Base-by-base conservation (phyloP, 1,140 invertebrate genomes). In the Hypothenemus hampei region DNA sequence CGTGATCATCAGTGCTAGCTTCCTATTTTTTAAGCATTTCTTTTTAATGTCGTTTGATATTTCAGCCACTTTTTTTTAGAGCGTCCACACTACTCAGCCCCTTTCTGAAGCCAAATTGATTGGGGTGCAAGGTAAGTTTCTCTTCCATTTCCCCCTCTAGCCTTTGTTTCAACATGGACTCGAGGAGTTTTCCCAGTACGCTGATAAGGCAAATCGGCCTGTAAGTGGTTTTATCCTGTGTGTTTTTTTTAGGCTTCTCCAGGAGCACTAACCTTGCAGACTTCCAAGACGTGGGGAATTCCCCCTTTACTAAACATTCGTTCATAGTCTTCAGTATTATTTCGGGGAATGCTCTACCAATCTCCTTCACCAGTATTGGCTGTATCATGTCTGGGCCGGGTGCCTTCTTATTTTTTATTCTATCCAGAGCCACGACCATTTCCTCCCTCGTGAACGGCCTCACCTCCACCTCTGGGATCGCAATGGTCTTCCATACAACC, bases 201-300 rank as follows among this genome's bases (percentile, higher is more conserved):
- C 51, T 43, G 16, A 51, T 45, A 4, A 58, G 47, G 18, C 55
- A 58, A 0, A 58, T 58, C 3, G 55, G 47, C 8, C 55, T 44
- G 19, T 51, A 58, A 19, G 31, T 51, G 2, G 31, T 24, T 5
- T 20, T 1, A 3, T 45, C 29, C 11, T 29, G 16, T 23, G 1
- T 35, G 29, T 21, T 13, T 49, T 41, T 57, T 41, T 26, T n/a
- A 7, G 16, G 21, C 33, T 47, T 47, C 16, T 13, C 13, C 4
- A 47, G 18, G 3, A 47, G 18, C 6, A 36, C 6, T 7, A 36
- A 15, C 15, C 15, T 36, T 36, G 6, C 33, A 15, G 6, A 11
- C 15, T 36, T 36, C 33, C 33, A 36, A 6, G 5, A 5, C 4
- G 7, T 15, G 6, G 33, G 33, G 15, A 36, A 36, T 7, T 5